Evolutionary conservation across 2,888 invertebrate genomes (phyloP).

Genomic region (Drosophila robusta): DNA sequence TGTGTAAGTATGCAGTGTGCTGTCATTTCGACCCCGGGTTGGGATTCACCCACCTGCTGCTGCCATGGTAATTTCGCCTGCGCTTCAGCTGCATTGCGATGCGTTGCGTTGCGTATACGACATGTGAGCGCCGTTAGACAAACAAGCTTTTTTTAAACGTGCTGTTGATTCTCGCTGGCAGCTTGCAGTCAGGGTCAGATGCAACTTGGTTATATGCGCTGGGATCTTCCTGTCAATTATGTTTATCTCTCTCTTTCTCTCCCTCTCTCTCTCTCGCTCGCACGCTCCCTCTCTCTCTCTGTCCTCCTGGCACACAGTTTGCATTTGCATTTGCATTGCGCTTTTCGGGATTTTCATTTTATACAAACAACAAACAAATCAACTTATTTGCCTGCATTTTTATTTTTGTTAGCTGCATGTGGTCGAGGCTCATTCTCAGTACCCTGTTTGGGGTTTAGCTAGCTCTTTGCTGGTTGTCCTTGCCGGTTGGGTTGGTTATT

Average conservation of each 20-base stretch:
- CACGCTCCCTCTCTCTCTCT: neutral
- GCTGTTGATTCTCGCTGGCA: slow-evolving; percentile 32
- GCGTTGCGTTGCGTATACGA: slow-evolving; percentile 37
- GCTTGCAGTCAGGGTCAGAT: slow-evolving; percentile 13
- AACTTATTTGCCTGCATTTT: slow-evolving; percentile 67
- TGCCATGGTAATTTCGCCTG: slow-evolving; percentile 48
- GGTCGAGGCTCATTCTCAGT: slow-evolving; percentile 2
- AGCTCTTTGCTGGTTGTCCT: slow-evolving; percentile 14
- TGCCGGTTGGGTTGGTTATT: slow-evolving; percentile 24
- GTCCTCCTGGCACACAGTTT: neutral
- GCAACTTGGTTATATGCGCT: neutral
- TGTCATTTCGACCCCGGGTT: slow-evolving; percentile 8
- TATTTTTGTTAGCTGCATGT: slow-evolving; percentile 11
- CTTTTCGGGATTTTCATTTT: slow-evolving; percentile 69
- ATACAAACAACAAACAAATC: slow-evolving; percentile 72
- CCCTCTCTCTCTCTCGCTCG: neutral
- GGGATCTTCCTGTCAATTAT: slow-evolving; percentile 10
- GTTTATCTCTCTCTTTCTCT: neutral
- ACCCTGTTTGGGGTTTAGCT: slow-evolving; percentile 12
- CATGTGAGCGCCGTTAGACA: slow-evolving; percentile 33
- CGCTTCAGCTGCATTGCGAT: slow-evolving; percentile 31
- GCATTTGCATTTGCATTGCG: slow-evolving; percentile 65
- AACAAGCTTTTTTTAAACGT: slow-evolving; percentile 44
- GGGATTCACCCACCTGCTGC: slow-evolving; percentile 49
- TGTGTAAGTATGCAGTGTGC: slow-evolving; percentile 12